Percentiles rank a stretch among this genome's conserved stretches.
phyloP scores from a whole-genome alignment of 2,888 invertebrate species.

The Diachrysia chrysitis region DNA sequence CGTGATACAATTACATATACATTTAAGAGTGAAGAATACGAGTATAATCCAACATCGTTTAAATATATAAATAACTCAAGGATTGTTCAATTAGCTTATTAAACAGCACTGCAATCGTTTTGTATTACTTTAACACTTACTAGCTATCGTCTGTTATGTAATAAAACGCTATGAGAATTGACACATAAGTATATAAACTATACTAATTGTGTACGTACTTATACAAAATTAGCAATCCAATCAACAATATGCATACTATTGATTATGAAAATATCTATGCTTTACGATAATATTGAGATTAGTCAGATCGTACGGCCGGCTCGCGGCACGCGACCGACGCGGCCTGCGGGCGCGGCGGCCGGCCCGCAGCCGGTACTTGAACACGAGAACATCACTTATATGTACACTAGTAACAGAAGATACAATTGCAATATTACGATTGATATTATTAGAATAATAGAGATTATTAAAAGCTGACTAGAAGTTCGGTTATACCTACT shows the following conservation, averaged over 20 bases:
- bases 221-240: conserved; percentile 88
- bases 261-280: conserved; percentile 87
- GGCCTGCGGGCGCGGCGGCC: conserved; percentile 46
- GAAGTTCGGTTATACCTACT: conserved; percentile 85
- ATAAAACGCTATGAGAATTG: conserved; percentile 90
- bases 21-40: conserved; percentile 56
- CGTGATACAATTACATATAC: conserved; percentile 48
- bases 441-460: conserved; percentile 82
- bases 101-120: conserved; percentile 78
- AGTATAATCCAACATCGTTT: conserved; percentile 47
- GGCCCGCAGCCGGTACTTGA: conserved; percentile 65
- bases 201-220: conserved; percentile 89
- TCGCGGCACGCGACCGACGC: conserved; percentile 49
- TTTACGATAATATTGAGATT: conserved; percentile 79
- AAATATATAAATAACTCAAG: conserved; percentile 60
- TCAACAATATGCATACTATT: conserved; percentile 87
- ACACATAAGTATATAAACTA: conserved; percentile 90
- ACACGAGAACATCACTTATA: conserved; percentile 80
- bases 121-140: conserved; percentile 88
- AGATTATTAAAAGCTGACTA: conserved; percentile 88
- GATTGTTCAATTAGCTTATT: conserved; percentile 75
- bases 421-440: conserved; percentile 80
- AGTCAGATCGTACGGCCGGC: conserved; percentile 67
- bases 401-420: conserved; percentile 80
- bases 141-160: conserved; percentile 88